Conservation (phyloP, 2,888 invertebrate genomes). For the Charanyca ferruginea region DNA sequence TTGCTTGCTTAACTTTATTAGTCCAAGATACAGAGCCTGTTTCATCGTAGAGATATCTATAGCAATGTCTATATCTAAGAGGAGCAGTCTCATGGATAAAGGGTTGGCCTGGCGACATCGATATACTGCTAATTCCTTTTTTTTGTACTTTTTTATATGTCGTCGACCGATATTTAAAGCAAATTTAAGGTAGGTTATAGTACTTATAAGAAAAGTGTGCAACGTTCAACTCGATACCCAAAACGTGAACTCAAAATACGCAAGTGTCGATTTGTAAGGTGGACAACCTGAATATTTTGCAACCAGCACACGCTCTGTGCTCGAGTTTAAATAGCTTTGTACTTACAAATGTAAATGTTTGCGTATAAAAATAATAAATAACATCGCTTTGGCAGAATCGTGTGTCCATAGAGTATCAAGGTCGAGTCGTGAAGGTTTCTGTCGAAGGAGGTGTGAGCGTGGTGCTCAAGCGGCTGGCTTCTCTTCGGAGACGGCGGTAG, state of each 20-base stretch:
- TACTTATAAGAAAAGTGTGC: constrained; percentile 87
- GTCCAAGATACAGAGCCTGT: constrained; percentile 83
- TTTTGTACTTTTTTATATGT: constrained; percentile 77
- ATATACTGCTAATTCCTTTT: constrained; percentile 79
- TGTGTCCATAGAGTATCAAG: constrained; percentile 71
- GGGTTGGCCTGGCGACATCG: constrained; percentile 84
- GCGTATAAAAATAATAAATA: constrained; percentile 89
- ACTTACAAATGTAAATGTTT: constrained; percentile 82
- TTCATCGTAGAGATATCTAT: constrained; percentile 80
- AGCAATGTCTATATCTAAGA: constrained; percentile 80
- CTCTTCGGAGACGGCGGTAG: constrained; percentile 93
- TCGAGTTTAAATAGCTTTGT: constrained; percentile 86
- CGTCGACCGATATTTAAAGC: constrained; percentile 80
- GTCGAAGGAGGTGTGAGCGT: constrained; percentile 27
- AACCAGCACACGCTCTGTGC: constrained; percentile 84
- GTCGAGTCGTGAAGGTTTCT: constrained; percentile 55
- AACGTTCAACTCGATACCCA: constrained; percentile 86
- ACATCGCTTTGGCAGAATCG: constrained; percentile 84
- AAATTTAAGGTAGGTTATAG: constrained; percentile 70
- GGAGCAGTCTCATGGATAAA: constrained; percentile 86
- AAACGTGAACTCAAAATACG: constrained; percentile 89
- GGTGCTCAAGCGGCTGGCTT: constrained; percentile 91
- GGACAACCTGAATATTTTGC: constrained; percentile 81
- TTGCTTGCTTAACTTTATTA: constrained; percentile 84
- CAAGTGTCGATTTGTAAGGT: constrained; percentile 71